Evolutionary conservation across 1,140 invertebrate species (phyloP), one percentile per base, ranked within the genome.

Genomic region (Acyrthosiphon pisum): DNA sequence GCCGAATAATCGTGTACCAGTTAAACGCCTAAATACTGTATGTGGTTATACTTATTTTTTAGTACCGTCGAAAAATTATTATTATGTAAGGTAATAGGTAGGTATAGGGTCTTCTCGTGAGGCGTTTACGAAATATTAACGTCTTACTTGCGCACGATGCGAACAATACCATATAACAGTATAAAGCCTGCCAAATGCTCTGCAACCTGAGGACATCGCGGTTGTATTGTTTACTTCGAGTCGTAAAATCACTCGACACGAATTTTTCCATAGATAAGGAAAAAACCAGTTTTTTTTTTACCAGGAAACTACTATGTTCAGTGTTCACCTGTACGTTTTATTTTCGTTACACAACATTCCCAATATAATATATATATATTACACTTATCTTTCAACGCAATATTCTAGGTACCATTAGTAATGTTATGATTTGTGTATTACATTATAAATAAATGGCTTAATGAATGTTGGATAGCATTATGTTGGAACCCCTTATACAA

Each of bases 251-350:
- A 76, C n/a, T 76, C 14, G 14, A 6, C 60, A 76, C 14, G 14
- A 76, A 76, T 76, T 76, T 76, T 76, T 76, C n/a, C 18, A n/a
- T 23, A 76, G 60, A 76, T 76, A 76, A 76, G 60, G 30, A 18
- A 76, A n/a, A 76, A 76, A 76, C 60, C 60, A 76, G 60, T 76
- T 76, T 76, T 76, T 68, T 56, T 76, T 76, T 76, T n/a, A 76
- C 60, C 60, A 76, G 18, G 60, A 76, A 76, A 76, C 14, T 76
- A n/a, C 14, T 6, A 41, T n/a, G 20, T 76, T 76, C 6, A 76
- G 4, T n/a, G 20, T 76, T 76, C 6, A 76, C 30, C 60, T 35
- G 30, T 35, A n/a, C 30, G n/a, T n/a, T 76, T n/a, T 76, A n/a
- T 76, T 76, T 68, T 76, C 18, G 30, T 76, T 76, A 76, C 60